phyloP scores from a whole-genome alignment of 2,888 invertebrate genomes.

The Caenorhabditis wallacei region DNA sequence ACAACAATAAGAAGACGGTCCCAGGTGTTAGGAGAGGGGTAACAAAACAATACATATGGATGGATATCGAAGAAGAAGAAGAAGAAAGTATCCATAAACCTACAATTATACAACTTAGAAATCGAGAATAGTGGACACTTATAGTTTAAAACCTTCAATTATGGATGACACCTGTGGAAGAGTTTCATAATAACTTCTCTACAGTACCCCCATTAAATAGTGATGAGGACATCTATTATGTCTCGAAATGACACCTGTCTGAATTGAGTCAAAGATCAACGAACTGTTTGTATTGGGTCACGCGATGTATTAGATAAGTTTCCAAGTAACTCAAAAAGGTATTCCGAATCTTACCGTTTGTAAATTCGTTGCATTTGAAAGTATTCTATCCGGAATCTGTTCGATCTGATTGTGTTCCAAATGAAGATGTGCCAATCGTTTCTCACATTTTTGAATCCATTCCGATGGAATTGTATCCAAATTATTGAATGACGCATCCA shows the following conservation, averaged over 20 bases:
- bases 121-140: background rate
- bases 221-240: background rate
- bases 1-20: conserved; percentile 12
- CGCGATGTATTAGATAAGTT: background rate
- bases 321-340: background rate
- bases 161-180: conserved; percentile 48
- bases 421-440: conserved; percentile 61
- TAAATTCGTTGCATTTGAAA: conserved; percentile 75
- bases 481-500: conserved; percentile 63
- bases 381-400: conserved; percentile 55
- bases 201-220: background rate
- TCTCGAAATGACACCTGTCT: background rate
- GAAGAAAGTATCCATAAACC: conserved; percentile 16
- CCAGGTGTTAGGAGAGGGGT: background rate
- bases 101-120: conserved; percentile 53
- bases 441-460: conserved; percentile 59
- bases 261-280: conserved; percentile 19
- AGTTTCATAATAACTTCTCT: background rate
- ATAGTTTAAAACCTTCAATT: conserved; percentile 15
- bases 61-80: background rate
- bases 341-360: conserved; percentile 72
- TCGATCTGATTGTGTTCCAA: conserved; percentile 71
- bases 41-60: conserved; percentile 10
- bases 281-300: conserved; percentile 27
- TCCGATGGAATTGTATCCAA: conserved; percentile 57